These are phyloP conservation scores for Oreochromis aureus DNA, from an alignment of 2,113 vertebrate species.

Conservation along the genomic window DNA sequence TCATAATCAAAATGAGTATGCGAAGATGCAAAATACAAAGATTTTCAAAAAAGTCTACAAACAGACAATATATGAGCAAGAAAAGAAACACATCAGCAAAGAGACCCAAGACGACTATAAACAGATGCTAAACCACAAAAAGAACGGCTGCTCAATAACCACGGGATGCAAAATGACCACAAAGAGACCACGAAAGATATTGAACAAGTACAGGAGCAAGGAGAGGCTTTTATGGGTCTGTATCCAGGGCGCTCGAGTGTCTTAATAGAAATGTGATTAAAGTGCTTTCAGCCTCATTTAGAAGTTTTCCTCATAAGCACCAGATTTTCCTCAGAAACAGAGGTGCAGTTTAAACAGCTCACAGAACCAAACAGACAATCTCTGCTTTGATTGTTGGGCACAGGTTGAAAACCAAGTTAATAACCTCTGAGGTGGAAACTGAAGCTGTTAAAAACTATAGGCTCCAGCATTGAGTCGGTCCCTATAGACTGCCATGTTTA, in stretches of 20 bases:
- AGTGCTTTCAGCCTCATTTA: not conserved
- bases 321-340: not conserved
- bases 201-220: not conserved
- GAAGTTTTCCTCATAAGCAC: not conserved
- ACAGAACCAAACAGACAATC: not conserved
- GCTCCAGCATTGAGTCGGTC: not conserved
- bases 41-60: not conserved
- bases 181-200: not conserved
- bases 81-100: not conserved
- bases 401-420: not conserved
- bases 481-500: no score
- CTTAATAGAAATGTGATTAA: not conserved
- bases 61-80: not conserved
- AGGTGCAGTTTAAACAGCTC: not conserved
- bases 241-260: not conserved
- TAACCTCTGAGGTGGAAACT: not conserved
- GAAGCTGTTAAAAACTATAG: not conserved
- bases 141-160: not conserved
- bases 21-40: not conserved
- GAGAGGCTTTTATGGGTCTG: not conserved
- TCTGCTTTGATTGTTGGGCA: not conserved
- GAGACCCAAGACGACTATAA: not conserved
- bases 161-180: not conserved
- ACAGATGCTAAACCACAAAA: not conserved
- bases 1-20: not conserved